Conservation (phyloP, 2,113 vertebrate genomes). For the Anoura caudifer region DNA sequence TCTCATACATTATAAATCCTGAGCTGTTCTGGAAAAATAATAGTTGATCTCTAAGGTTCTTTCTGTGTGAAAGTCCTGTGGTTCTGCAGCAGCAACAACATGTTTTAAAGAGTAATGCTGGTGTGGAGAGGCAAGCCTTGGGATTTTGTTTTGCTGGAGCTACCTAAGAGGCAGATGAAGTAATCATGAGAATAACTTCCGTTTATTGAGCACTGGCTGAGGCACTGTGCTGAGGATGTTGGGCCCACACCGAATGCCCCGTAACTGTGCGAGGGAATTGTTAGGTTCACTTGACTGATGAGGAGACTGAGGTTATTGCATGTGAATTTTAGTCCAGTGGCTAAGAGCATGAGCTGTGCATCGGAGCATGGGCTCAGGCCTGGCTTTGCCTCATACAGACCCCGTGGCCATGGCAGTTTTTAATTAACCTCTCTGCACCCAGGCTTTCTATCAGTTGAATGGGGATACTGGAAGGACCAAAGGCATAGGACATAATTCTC, state of each 20-base stretch:
- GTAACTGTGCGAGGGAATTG: background rate
- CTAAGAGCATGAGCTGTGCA: background rate
- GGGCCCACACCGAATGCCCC: rapidly evolving
- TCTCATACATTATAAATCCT: background rate
- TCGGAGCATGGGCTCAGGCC: background rate
- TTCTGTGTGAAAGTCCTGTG: background rate
- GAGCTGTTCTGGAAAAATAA: background rate
- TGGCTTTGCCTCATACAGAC: background rate
- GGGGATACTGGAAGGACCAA: background rate
- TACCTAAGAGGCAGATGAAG: background rate
- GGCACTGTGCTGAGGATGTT: too few species aligned
- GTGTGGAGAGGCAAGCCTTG: background rate
- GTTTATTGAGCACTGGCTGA: background rate
- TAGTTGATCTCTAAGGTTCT: background rate
- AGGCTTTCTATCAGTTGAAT: background rate
- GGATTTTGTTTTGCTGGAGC: background rate
- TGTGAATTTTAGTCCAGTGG: too few species aligned
- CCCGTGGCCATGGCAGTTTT: background rate
- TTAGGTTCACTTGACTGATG: background rate
- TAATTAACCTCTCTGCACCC: background rate
- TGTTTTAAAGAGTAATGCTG: background rate
- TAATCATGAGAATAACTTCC: background rate
- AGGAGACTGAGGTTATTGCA: background rate
- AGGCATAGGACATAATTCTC: background rate
- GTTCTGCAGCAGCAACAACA: background rate